Evolutionary conservation across 2,888 invertebrate species (phyloP), one percentile per base, ranked within the genome.

Genomic region (Apotomis betuletana): DNA sequence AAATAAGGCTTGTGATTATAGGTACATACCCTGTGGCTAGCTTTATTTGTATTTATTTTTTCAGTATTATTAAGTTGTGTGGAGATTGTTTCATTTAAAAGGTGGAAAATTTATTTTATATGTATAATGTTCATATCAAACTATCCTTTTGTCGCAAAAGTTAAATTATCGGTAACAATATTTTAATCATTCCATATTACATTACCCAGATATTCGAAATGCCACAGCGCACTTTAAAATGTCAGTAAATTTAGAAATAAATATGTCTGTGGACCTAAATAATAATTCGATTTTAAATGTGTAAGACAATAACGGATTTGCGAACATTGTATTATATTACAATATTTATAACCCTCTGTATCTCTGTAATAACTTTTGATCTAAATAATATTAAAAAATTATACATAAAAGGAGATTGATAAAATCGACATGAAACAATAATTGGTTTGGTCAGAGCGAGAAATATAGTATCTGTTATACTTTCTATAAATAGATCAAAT

Each of bases 1-100:
- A 52, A 51, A 9, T 27, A 60, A 54, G 60, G 68, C 52, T 67
- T 67, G 67, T 67, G 67, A 67, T 67, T 67, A 38, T 59, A n/a
- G n/a, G n/a, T 36, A 12, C 9, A n/a, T 46, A 6, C 41, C 41
- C 41, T 52, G 52, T 52, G 36, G n/a, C 41, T n/a, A 54, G 4
- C 13, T 13, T 67, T 44, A 52, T 67, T 59, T 60, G 13, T 54
- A 9, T 49, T 41, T 57, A 46, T 55, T 44, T n/a, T 57, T 57
- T 5, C 55, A 57, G 65, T 67, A 67, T 67, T 67, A 49, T 49
- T 62, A 36, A 62, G 61, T 59, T 41, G 41, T 27, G 27, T 27
- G 27, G 2, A 27, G 27, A 27, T 27, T 27, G 15, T 27, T 27
- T 27, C 2, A 27, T 27, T 27, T 27, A 27, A 27, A 27, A 27